A percentile compares a stretch with the other conserved stretches of the same genome.
These are phyloP conservation scores for Leptarthrus brevirostris DNA, from an alignment of 2,888 invertebrate species.

Conservation along the genomic window DNA sequence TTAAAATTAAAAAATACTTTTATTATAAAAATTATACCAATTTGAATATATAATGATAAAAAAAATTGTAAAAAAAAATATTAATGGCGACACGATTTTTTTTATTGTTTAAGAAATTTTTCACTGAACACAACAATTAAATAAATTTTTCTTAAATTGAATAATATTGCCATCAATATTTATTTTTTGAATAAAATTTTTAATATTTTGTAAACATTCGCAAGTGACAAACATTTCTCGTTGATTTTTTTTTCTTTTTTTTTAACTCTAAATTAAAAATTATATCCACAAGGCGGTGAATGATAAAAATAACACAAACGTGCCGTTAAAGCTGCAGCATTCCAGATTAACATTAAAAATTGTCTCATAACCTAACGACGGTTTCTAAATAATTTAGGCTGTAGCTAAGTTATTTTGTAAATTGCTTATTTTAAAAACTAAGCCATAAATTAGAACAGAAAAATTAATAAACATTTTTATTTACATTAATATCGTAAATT, in stretches of 20 bases:
- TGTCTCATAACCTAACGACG: slow-evolving; percentile 39
- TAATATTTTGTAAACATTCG: slow-evolving; percentile 31
- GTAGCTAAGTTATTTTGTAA: slow-evolving; percentile 26
- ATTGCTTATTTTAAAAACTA: slow-evolving; percentile 22
- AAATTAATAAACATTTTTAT: not conserved
- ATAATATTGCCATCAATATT: slow-evolving; percentile 5
- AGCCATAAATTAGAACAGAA: slow-evolving; percentile 25
- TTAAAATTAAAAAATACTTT: not conserved
- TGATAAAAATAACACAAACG: slow-evolving; percentile 47
- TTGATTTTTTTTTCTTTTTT: slow-evolving; percentile 8
- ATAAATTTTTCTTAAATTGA: not conserved
- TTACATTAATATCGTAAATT: slow-evolving; percentile 29
- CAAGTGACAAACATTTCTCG: slow-evolving; percentile 20
- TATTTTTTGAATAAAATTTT: slow-evolving; percentile 17
- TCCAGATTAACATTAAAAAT: slow-evolving; percentile 35
- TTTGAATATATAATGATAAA: not conserved
- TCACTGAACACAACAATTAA: too few relatives aligned
- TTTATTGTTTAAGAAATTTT: too few relatives aligned
- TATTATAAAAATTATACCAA: not conserved
- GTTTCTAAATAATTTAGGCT: slow-evolving; percentile 6
- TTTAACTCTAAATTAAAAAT: slow-evolving; percentile 32
- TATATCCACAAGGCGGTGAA: slow-evolving; percentile 41
- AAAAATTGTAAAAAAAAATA: slow-evolving; percentile 22
- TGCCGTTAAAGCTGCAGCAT: slow-evolving; percentile 50
- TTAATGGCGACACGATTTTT: not conserved